Evolutionary conservation across 2,888 invertebrate genomes (phyloP), one percentile per base, ranked within the genome.

Genomic region (Spatulosminthurus flaviceps): DNA sequence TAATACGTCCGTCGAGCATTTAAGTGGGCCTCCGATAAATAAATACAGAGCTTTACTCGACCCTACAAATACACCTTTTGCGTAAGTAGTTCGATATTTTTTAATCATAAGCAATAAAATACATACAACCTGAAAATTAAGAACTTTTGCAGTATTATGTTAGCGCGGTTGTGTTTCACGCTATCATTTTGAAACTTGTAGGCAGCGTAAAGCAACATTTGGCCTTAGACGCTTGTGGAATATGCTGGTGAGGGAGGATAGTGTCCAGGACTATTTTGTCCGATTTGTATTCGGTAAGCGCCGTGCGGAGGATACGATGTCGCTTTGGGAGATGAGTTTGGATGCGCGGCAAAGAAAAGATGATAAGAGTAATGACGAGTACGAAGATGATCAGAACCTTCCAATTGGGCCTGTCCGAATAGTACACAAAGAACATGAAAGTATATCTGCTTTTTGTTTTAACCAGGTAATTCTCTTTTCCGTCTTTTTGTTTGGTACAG

Each of bases 391-490:
- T 75, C 84, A 85, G 28, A 72, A 81, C 43, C 81, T 86, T 60
- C 87, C 86, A 64, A 86, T 88, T 61, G 87, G 87, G 28, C 95
- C 96, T 13, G 95, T 97, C 80, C 92, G 97, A 84, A 96, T 99
- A 86, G 96, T 99, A 84, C 98, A 99, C 88, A 98, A 98, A 89
- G 99, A 99, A 87, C 97, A 97, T 89, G 99, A 99, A 88, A 95
- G 97, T 79, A 97, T 99, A 85, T 93, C 96, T 77, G 95, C 98
- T 42, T 99, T 99, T 90, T 97, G 98, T 87, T 91, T 98, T 80
- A 98, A 97, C 88, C 94, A 95, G 91, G 96, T 95, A 87, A 83
- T 34, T 24, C 28, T 41, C 13, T 41, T 41, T 41, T 41, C 13
- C 13, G n/a, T n/a, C n/a, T n/a, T n/a, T n/a, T n/a, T n/a, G n/a